These are phyloP conservation scores for Spilosoma lubricipeda DNA, from an alignment of 2,888 invertebrate genomes.

Conservation along the genomic window DNA sequence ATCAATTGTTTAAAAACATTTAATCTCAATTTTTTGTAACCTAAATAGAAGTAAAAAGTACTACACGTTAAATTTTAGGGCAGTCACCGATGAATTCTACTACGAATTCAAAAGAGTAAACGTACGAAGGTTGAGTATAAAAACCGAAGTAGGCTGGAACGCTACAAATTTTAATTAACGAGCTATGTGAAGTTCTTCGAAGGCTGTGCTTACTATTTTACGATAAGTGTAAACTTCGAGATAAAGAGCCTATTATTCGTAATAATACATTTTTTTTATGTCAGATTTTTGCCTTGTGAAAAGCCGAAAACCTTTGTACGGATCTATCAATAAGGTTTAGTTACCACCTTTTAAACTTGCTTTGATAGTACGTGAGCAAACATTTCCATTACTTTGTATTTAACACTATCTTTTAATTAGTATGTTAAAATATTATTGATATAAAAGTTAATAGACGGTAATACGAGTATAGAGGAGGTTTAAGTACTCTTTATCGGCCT, in stretches of 20 bases:
- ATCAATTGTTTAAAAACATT: no score
- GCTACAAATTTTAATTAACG: slow-evolving; percentile 7
- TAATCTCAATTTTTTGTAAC: no score
- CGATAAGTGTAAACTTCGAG: background rate
- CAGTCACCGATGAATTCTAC: background rate
- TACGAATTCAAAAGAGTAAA: background rate
- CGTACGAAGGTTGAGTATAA: background rate
- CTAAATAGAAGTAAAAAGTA: no score
- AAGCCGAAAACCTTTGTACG: no score
- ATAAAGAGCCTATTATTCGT: background rate
- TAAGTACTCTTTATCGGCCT: background rate
- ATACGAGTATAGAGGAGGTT: background rate
- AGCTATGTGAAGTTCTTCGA: background rate
- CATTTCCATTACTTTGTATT: background rate
- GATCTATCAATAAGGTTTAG: no score
- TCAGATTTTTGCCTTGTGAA: no score
- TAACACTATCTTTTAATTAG: background rate
- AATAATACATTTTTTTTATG: no score
- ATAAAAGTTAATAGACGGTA: no score
- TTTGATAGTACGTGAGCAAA: background rate
- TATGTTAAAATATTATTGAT: no score
- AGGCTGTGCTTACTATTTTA: background rate
- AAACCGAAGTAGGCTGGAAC: background rate
- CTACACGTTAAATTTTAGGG: background rate
- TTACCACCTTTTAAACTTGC: no score